These are phyloP conservation scores for Crossocerus cetratus DNA, from an alignment of 2,888 invertebrate genomes.

Conservation along the genomic window DNA sequence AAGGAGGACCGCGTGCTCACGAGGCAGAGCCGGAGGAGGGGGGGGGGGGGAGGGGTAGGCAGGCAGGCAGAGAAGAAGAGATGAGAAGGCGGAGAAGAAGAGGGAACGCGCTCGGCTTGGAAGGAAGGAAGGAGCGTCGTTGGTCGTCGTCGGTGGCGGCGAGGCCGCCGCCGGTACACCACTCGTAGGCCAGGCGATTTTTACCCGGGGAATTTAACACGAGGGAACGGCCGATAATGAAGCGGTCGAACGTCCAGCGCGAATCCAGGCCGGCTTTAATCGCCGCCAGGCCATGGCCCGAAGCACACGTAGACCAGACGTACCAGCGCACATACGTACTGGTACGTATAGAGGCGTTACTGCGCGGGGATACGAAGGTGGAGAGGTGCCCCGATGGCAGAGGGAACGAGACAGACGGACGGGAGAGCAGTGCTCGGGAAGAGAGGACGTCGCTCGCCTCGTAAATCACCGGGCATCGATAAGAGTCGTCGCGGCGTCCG, in stretches of 20 bases:
- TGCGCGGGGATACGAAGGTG: constrained; percentile 7
- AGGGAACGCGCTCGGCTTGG: background rate
- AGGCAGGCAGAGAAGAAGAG: background rate
- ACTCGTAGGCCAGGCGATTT: constrained; percentile 9
- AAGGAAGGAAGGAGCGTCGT: background rate
- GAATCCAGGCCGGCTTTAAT: constrained; percentile 32
- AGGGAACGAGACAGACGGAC: constrained; percentile 17
- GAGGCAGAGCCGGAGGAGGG: background rate
- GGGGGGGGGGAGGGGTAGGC: background rate
- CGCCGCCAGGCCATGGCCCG: constrained; percentile 8
- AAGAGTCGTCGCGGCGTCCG: constrained; percentile 65
- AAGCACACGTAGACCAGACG: background rate
- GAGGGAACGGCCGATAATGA: constrained; percentile 48
- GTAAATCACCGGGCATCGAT: constrained; percentile 73
- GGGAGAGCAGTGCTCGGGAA: constrained; percentile 25
- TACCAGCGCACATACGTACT: constrained; percentile 5
- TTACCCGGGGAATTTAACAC: constrained; percentile 26
- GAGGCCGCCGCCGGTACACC: constrained; percentile 26
- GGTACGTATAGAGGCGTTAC: background rate
- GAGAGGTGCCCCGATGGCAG: constrained; percentile 19
- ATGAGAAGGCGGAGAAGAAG: constrained; percentile 1
- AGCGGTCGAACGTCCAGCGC: constrained; percentile 40
- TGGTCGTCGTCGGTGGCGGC: constrained; percentile 32
- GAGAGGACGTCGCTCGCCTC: constrained; percentile 42
- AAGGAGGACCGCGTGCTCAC: constrained; percentile 3